Evolutionary conservation across 2,113 vertebrate species (phyloP), one percentile per base, ranked within the genome.

Genomic region (Ovibos moschatus): DNA sequence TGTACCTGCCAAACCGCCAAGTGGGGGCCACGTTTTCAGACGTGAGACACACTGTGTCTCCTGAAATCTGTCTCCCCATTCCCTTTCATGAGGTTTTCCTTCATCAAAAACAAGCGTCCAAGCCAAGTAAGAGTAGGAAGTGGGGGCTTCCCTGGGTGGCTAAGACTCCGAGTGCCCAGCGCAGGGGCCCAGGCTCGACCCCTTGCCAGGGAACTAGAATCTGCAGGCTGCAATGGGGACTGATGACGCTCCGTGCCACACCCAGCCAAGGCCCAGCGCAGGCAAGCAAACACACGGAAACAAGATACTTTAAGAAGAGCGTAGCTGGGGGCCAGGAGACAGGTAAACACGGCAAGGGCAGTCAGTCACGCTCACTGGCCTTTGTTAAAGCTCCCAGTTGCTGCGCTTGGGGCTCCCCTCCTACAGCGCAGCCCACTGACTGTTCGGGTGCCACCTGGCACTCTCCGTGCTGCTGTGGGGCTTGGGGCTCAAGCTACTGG

Each of bases 241-340:
- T 40, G n/a, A 71, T 1, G 45, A 5, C 19, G 45, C 27, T 10
- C 10, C 4, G 16, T 2, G 45, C 45, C 45, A 11, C 28, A 9
- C 11, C 12, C 10, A 40, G 43, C 76, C 10, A 3, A 50, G 76
- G 16, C 27, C 43, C 4, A 47, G 45, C 0, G 8, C 45, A 19
- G 76, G 4, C 45, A 11, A 30, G 11, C 27, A 30, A 10, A 17
- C 2, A 17, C 36, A 11, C 0, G 11, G 45, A 30, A 33, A 33
- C 47, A 10, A 16, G 16, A 30, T 1, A 3, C 16, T 30, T 47
- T 11, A 3, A 9, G 1, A 30, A 2, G 5, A 30, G 74, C 13
- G 10, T 3, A 74, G 40, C 3, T 16, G 36, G 9, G 58, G 67
- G 9, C n/a, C 27, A 81, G 57, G 36, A 13, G 45, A 28, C 14